Evolutionary conservation across 2,888 invertebrate species (phyloP).

Genomic region (Laothoe populi): DNA sequence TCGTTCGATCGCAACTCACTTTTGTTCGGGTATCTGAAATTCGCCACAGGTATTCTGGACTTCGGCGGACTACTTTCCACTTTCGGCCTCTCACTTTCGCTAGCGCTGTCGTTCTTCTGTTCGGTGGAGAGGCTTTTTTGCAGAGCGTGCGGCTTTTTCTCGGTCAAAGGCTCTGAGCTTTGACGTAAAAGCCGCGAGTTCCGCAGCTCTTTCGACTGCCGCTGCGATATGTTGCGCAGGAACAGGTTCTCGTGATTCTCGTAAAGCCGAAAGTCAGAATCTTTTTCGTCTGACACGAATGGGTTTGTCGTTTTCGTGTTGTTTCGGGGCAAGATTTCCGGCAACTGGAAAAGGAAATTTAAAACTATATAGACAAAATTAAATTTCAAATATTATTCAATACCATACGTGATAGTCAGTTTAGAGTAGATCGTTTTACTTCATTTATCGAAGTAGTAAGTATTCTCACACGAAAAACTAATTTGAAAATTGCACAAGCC

Average conservation of each 20-base stretch:
- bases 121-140: conserved; percentile 76
- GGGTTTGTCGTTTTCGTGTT: conserved; percentile 64
- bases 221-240: conserved; percentile 71
- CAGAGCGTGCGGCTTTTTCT: conserved; percentile 58
- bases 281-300: conserved; percentile 60
- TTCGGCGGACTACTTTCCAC: conserved; percentile 62
- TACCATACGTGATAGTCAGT: too few relatives aligned
- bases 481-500: too few relatives aligned
- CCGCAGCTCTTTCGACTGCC: conserved; percentile 72
- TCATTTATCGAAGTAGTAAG: too few relatives aligned
- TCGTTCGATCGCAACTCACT: conserved; percentile 67
- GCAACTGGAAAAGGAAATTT: conserved; percentile 54
- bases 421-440: too few relatives aligned
- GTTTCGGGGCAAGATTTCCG: conserved; percentile 72
- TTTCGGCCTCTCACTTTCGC: conserved; percentile 42
- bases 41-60: conserved; percentile 77
- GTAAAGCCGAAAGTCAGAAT: conserved; percentile 64
- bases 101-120: conserved; percentile 56
- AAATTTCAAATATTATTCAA: too few relatives aligned
- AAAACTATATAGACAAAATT: too few relatives aligned
- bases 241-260: conserved; percentile 77
- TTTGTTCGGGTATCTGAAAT: conserved; percentile 77
- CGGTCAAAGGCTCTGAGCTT: conserved; percentile 71
- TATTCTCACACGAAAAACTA: too few relatives aligned
- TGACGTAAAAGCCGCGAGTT: conserved; percentile 69